A percentile compares a stretch with the other conserved stretches of the same genome.
phyloP scores from a whole-genome alignment of 2,113 vertebrate species.

The Ascaphus truei region DNA sequence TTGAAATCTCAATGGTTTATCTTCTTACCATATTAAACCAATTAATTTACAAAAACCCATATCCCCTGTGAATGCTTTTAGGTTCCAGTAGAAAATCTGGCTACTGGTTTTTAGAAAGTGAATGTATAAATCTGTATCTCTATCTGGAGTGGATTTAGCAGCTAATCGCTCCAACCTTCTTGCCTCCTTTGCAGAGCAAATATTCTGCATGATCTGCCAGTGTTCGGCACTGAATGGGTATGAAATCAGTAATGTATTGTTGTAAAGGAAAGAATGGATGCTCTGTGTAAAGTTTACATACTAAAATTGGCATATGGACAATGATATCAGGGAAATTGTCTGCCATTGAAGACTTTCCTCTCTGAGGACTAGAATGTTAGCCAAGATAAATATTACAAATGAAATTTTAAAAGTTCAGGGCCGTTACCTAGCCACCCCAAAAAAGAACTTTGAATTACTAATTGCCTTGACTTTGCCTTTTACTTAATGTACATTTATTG shows the following conservation, averaged over 20 bases:
- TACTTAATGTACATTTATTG: no score
- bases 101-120: no score
- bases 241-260: background rate
- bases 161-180: background rate
- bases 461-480: no score
- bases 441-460: no score
- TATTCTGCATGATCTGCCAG: background rate
- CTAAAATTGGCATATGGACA: background rate
- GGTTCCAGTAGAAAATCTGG: no score
- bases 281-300: constrained; percentile 12
- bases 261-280: background rate
- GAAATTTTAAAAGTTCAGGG: background rate
- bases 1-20: no score
- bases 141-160: background rate
- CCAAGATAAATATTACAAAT: background rate
- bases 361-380: background rate
- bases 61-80: no score
- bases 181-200: background rate
- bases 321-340: constrained; percentile 9
- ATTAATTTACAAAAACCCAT: no score
- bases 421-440: no score
- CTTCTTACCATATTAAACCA: no score
- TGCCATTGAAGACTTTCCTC: constrained; percentile 3
- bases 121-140: no score
- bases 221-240: background rate